Evolutionary conservation across 2,113 vertebrate species (phyloP), one percentile per base, ranked within the genome.

Genomic region (Apaloderma vittatum): DNA sequence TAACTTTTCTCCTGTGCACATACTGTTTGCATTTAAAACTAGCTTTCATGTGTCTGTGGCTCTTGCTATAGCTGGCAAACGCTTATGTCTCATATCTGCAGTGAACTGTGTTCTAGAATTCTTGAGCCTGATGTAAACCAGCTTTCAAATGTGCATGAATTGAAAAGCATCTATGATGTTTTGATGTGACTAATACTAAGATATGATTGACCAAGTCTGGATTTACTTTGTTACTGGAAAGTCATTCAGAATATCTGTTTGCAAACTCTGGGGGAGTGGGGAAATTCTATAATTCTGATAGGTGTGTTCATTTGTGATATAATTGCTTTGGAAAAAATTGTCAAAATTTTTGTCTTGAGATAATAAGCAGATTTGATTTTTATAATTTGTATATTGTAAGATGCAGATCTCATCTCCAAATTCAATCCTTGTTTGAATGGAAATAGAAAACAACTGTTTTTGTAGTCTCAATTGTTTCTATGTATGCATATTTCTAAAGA

Each of bases 91-190:
- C 22, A 83, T 79, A 70, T 85, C 86, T 94, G 74, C 65, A 88
- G 46, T 82, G 71, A 58, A 58, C 67, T 43, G 74, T 87, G 80
- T 75, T 83, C 34, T 3, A 74, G 67, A 90, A 88, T 70, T 90
- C 71, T 86, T 80, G 46, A 94, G 63, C 55, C 51, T 92, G 59
- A 92, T 86, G 23, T 90, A 92, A 95, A 82, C 51, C 67, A 83
- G 52, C 84, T 94, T 89, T 97, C 62, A 79, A 40, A 93, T 76
- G 49, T 94, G 81, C 71, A 54, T 75, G 84, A 91, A 46, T 40
- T 83, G 77, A 83, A 93, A 90, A 96, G 71, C 55, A 74, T 90
- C 46, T 86, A 59, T 91, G 43, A 71, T 90, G 67, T 94, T 79
- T 87, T 88, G 51, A 76, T 86, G 58, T 90, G 90, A 70, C 49